Conservation (phyloP, 2,113 vertebrate genomes). For the Pterocles burchelli region DNA sequence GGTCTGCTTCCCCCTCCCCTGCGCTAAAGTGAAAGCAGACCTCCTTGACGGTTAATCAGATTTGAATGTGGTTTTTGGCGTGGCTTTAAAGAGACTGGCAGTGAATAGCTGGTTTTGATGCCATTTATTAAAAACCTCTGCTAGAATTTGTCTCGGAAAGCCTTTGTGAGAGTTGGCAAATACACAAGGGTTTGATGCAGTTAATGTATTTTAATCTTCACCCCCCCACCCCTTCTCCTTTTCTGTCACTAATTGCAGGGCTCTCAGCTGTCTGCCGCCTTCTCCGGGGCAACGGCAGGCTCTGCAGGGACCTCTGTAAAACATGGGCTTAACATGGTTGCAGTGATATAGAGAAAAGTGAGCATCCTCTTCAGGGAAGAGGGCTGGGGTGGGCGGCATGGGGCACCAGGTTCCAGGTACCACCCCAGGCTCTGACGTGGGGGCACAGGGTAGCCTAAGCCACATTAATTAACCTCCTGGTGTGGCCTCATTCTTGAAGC, state of each 20-base stretch:
- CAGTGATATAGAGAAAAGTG: not conserved
- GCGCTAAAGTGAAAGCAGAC: constrained; percentile 74
- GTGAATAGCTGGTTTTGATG: constrained; percentile 77
- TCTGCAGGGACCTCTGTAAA: constrained; percentile 23
- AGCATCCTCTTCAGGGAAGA: not conserved
- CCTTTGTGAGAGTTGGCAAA: constrained; percentile 79
- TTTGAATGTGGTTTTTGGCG: constrained; percentile 77
- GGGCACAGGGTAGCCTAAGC: accelerated
- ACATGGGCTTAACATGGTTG: constrained; percentile 9
- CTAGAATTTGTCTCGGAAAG: constrained; percentile 78
- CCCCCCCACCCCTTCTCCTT: constrained; percentile 20
- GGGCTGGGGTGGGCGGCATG: accelerated
- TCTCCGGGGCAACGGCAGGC: not conserved
- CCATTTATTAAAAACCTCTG: constrained; percentile 77
- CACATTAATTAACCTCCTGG: not conserved
- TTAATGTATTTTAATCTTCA: constrained; percentile 69
- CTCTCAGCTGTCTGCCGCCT: constrained; percentile 44
- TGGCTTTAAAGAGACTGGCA: constrained; percentile 78
- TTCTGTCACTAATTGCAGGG: constrained; percentile 50
- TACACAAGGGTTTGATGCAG: constrained; percentile 70
- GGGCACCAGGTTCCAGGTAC: not conserved
- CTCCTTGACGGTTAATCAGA: constrained; percentile 76
- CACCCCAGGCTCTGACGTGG: accelerated
- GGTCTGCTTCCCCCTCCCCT: not conserved
- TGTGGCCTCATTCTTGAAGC: not conserved